phyloP scores from a whole-genome alignment of 2,797 vertebrate species.

The Dicrostonyx torquatus region DNA sequence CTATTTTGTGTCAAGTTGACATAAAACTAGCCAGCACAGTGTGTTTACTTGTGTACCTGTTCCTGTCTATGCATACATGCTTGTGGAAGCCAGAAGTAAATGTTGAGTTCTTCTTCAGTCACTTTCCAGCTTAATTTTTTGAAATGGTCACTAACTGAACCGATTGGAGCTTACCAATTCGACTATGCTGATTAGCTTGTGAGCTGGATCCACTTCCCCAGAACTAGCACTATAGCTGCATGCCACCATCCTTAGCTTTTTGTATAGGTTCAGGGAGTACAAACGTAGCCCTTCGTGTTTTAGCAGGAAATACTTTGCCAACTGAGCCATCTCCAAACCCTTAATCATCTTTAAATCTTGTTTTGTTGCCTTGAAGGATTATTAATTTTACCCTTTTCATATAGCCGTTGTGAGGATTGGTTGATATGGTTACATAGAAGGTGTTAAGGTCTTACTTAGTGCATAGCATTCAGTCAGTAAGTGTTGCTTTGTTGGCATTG shows the following conservation, averaged over 20 bases:
- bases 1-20: neutral
- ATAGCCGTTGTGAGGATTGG: neutral
- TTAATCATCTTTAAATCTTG: neutral
- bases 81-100: neutral
- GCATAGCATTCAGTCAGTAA: neutral
- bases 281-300: neutral
- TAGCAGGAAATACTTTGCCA: neutral
- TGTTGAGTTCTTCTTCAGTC: neutral
- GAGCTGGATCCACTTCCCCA: neutral
- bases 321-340: neutral
- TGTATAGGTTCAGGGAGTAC: neutral
- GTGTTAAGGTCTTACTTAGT: neutral
- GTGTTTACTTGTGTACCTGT: neutral
- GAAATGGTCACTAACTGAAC: neutral
- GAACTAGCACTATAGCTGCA: neutral
- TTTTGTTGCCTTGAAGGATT: slow-evolving; percentile 9
- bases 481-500: slow-evolving; percentile 1
- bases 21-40: neutral
- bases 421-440: neutral
- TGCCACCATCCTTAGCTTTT: neutral
- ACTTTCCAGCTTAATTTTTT: neutral
- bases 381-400: neutral
- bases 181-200: neutral
- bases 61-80: neutral
- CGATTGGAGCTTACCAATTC: neutral